Evolutionary conservation across 1,140 invertebrate species (phyloP), one percentile per base, ranked within the genome.

Genomic region (Andrena cerasifolii): DNA sequence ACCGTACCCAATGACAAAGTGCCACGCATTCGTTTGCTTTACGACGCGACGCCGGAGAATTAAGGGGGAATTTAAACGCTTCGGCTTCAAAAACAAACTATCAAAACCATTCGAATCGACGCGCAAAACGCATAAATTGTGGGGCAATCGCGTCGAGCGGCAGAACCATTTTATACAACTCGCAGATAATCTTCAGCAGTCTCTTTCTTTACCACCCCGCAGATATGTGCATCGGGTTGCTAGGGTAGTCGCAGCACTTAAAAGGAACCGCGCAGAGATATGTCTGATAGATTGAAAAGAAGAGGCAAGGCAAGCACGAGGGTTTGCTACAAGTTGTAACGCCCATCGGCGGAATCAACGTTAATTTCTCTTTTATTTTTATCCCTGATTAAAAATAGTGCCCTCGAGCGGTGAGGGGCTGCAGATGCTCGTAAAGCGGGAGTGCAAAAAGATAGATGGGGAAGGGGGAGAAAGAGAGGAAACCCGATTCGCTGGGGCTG

Each of bases 331-430:
- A 58, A 67, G 63, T 63, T 33, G 71, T 47, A 45, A 36, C 51
- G 63, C 36, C 63, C 63, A 68, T 68, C 73, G 73, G 63, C 73
- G 47, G 33, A 59, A 76, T 76, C 73, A 56, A n/a, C 65, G 49
- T 67, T 75, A 68, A 68, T 59, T 49, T 21, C 18, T 59, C 51
- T 49, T 40, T 59, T 51, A 70, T 59, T 59, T 26, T 24, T 75
- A 51, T 70, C 18, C 7, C 66, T 61, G 74, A 76, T 77, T 77
- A 77, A 77, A 77, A 77, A 70, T 70, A 77, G 43, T 70, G 74
- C 74, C 54, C 61, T 21, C 40, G 40, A 59, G 73, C 63, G 24
- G 54, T 16, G 36, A 43, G n/a, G 36, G 10, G 26, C 47, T 53
- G 53, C 24, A 45, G n/a, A n/a, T n/a, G 31, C 31, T 16, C 8